Conservation (phyloP, 2,113 vertebrate species). For the Madoqua kirkii region DNA sequence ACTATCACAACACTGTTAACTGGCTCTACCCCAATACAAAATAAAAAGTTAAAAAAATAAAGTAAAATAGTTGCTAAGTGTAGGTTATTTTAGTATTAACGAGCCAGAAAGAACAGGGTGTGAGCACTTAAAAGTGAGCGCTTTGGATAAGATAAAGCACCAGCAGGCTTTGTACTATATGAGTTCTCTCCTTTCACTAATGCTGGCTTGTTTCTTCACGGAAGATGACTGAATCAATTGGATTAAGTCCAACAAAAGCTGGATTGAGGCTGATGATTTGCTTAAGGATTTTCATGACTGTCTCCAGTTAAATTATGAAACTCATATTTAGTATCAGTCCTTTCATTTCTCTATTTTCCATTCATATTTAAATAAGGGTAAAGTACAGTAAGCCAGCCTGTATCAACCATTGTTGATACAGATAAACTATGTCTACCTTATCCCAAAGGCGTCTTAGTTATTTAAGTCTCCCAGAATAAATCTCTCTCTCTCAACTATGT, state of each 20-base stretch:
- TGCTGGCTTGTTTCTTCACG: neutral
- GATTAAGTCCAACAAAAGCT: neutral
- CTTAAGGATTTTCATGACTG: neutral
- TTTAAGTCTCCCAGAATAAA: neutral
- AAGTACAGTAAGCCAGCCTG: neutral
- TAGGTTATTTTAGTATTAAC: neutral
- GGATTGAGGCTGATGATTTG: neutral
- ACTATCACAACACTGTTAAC: neutral
- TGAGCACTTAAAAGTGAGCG: neutral
- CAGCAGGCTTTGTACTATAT: neutral
- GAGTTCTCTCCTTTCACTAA: neutral
- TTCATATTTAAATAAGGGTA: neutral
- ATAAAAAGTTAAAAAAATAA: neutral
- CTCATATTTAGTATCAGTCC: neutral
- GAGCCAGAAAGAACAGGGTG: neutral
- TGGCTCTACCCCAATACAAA: neutral
- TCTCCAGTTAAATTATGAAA: neutral
- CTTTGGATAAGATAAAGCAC: neutral
- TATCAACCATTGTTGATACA: neutral
- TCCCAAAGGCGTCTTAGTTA: neutral
- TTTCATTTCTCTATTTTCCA: neutral
- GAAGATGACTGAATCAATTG: neutral
- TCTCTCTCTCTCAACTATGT: neutral
- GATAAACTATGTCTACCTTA: neutral
- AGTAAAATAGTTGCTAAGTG: neutral